These are phyloP conservation scores for Alectura lathami DNA, from an alignment of 2,113 vertebrate species.

Conservation along the genomic window DNA sequence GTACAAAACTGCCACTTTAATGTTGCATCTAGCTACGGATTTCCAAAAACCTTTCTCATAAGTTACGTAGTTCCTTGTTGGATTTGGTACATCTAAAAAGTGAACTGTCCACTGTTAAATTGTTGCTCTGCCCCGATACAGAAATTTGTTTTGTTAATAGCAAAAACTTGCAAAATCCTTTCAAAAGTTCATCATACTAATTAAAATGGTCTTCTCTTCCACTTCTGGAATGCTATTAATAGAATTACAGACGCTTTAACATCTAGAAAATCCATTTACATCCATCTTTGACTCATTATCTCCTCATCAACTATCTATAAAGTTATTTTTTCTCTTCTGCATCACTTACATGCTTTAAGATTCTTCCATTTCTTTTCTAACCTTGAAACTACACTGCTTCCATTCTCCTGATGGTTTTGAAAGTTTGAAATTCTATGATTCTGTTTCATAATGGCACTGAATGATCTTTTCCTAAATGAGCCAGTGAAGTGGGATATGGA, in stretches of 20 bases:
- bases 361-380: not conserved
- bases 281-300: not conserved
- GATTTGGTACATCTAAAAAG: not conserved
- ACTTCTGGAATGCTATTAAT: not conserved
- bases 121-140: not conserved
- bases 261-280: not conserved
- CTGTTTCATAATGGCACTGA: not conserved
- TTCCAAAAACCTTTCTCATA: not conserved
- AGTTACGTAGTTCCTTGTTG: not conserved
- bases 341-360: not conserved
- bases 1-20: not conserved
- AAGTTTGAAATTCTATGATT: not conserved
- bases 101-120: not conserved
- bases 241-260: constrained; percentile 29
- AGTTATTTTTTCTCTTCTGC: not conserved
- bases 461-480: not conserved
- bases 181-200: not conserved
- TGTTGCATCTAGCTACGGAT: not conserved
- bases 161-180: not conserved
- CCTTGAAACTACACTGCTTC: not conserved
- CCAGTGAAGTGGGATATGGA: not conserved
- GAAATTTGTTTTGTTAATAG: not conserved
- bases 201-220: not conserved
- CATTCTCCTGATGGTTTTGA: not conserved
- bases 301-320: not conserved